A percentile compares a stretch with the other conserved stretches of the same genome.
Evolutionary conservation across 1,140 invertebrate genomes (phyloP).

Genomic region (Listronotus oregonensis): DNA sequence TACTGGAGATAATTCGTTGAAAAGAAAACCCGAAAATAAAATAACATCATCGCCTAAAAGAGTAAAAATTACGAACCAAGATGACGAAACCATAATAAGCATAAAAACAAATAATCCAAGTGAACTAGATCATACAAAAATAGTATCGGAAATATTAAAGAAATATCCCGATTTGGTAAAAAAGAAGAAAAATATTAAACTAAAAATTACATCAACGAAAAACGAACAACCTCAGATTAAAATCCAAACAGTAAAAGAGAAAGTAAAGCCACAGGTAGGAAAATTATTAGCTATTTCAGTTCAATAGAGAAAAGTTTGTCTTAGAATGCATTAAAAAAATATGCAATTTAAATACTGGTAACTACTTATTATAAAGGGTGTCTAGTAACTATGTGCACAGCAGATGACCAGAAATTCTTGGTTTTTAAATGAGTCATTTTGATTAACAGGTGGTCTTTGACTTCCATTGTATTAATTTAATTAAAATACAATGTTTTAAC

Average conservation of each 20-base stretch:
- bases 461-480: too few species aligned
- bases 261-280: constrained; percentile 20
- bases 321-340: too few species aligned
- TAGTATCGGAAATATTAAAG: constrained; percentile 83
- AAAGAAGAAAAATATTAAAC: constrained; percentile 83
- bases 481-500: too few species aligned
- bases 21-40: constrained; percentile 21
- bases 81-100: constrained; percentile 52
- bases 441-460: too few species aligned
- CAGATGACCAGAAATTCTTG: background rate
- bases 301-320: too few species aligned
- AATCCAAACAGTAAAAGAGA: constrained; percentile 15
- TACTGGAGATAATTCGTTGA: constrained; percentile 7
- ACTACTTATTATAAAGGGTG: too few species aligned
- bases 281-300: too few species aligned
- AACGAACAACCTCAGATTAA: constrained; percentile 12
- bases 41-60: constrained; percentile 21
- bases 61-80: constrained; percentile 20
- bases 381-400: constrained; percentile 31
- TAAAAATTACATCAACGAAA: constrained; percentile 75
- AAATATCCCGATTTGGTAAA: constrained; percentile 87
- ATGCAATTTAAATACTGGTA: too few species aligned
- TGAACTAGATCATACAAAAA: constrained; percentile 75
- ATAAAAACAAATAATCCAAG: constrained; percentile 41
- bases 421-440: too few species aligned